Conservation (phyloP, 2,888 invertebrate species). For the Erynnis tages region DNA sequence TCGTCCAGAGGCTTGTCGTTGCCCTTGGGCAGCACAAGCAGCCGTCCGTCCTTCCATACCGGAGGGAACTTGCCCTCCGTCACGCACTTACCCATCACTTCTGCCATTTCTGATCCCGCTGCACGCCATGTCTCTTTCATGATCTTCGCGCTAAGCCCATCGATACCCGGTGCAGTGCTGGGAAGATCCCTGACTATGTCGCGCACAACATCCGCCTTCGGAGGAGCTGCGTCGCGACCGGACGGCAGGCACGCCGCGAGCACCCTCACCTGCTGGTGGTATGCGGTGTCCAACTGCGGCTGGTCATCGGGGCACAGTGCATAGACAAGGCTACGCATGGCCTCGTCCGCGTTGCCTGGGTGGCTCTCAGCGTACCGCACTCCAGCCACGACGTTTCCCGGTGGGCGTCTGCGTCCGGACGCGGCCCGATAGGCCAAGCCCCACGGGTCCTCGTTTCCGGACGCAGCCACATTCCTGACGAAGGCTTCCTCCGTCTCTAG, state of each 20-base stretch:
- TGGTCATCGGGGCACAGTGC: slow-evolving; percentile 43
- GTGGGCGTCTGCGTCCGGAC: slow-evolving; percentile 19
- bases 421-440: slow-evolving; percentile 29
- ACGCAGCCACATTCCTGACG: slow-evolving; percentile 19
- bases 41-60: no score
- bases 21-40: no score
- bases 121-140: no score
- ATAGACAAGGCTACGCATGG: slow-evolving; percentile 31
- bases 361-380: slow-evolving; percentile 10
- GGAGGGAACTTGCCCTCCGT: slow-evolving; percentile 37
- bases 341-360: slow-evolving; percentile 13
- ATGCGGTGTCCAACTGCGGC: slow-evolving; percentile 22
- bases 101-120: no score
- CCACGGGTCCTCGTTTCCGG: slow-evolving; percentile 32
- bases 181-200: slow-evolving; percentile 34
- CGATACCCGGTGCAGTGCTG: slow-evolving; percentile 41
- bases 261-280: slow-evolving; percentile 34
- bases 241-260: slow-evolving; percentile 34
- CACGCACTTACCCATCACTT: slow-evolving; percentile 30
- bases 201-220: slow-evolving; percentile 1
- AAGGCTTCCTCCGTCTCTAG: slow-evolving; percentile 16
- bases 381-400: slow-evolving; percentile 31
- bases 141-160: slow-evolving; percentile 38
- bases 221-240: slow-evolving; percentile 31
- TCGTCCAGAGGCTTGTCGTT: no score